Evolutionary conservation across 1,140 invertebrate genomes (phyloP).

Genomic region (Ceratina japonica): DNA sequence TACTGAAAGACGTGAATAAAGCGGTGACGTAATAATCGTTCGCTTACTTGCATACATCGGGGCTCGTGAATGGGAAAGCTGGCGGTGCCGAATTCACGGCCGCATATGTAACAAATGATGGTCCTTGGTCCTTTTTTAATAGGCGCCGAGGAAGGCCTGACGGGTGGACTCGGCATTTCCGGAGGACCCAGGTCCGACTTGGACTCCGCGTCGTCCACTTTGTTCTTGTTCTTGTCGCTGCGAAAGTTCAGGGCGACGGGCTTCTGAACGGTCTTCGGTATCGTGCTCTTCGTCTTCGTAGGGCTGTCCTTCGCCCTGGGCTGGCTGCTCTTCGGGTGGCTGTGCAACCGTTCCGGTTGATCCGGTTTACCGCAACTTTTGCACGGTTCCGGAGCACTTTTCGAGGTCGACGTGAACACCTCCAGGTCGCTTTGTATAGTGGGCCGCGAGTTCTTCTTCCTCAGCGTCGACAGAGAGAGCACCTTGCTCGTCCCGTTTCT

Average conservation of each 20-base stretch:
- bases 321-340: slow-evolving; percentile 77
- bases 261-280: slow-evolving; percentile 78
- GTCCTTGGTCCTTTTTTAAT: slow-evolving; percentile 75
- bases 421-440: slow-evolving; percentile 65
- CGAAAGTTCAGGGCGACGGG: slow-evolving; percentile 80
- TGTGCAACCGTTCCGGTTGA: slow-evolving; percentile 82
- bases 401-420: slow-evolving; percentile 64
- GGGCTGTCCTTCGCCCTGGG: slow-evolving; percentile 52
- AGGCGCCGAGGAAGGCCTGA: slow-evolving; percentile 37
- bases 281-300: slow-evolving; percentile 33
- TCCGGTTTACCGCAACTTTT: slow-evolving; percentile 80
- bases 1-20: too few species aligned
- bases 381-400: slow-evolving; percentile 79
- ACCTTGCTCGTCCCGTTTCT: slow-evolving; percentile 48
- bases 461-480: slow-evolving; percentile 53
- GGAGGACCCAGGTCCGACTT: slow-evolving; percentile 28
- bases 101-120: slow-evolving; percentile 87
- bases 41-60: slow-evolving; percentile 87
- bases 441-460: slow-evolving; percentile 54
- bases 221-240: slow-evolving; percentile 68
- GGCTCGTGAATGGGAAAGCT: slow-evolving; percentile 89
- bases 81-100: slow-evolving; percentile 88
- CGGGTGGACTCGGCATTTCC: slow-evolving; percentile 1
- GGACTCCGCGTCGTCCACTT: slow-evolving; percentile 41
- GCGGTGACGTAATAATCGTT: not conserved